Evolutionary conservation across 2,888 invertebrate genomes (phyloP).

Genomic region (Rhogogaster chlorosoma): DNA sequence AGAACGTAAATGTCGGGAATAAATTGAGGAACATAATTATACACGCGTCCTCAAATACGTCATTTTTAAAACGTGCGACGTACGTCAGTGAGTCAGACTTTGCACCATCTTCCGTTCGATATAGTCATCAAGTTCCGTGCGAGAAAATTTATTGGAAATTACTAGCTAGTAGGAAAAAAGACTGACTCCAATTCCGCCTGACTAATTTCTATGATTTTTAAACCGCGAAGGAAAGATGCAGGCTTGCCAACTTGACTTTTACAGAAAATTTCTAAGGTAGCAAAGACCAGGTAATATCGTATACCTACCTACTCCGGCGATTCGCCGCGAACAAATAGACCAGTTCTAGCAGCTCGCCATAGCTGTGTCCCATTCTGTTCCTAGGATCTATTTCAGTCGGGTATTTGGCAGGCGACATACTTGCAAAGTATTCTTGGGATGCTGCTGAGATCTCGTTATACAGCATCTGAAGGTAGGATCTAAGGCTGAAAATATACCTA

Average conservation of each 20-base stretch:
- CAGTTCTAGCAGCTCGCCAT: conserved; percentile 15
- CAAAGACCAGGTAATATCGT: neutral
- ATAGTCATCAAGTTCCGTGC: conserved; percentile 1
- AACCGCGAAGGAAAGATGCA: too few relatives aligned
- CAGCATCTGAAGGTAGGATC: neutral
- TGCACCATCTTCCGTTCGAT: neutral
- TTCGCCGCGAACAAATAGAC: conserved; percentile 4
- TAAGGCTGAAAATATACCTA: neutral
- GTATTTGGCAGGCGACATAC: conserved; percentile 71
- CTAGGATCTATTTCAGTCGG: conserved; percentile 67
- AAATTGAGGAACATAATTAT: neutral
- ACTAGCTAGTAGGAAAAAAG: neutral
- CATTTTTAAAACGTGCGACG: neutral
- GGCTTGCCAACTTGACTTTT: too few relatives aligned
- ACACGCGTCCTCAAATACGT: too few relatives aligned
- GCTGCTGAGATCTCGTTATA: conserved; percentile 68
- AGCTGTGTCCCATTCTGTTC: conserved; percentile 42
- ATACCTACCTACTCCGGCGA: neutral
- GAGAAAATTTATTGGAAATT: neutral
- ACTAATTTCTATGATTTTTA: too few relatives aligned
- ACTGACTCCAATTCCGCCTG: neutral
- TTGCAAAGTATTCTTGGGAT: conserved; percentile 68
- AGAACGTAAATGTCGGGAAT: neutral
- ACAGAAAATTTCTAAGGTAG: neutral
- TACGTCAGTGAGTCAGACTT: neutral